Conservation (phyloP, 2,113 vertebrate species). For the Actinemys pallida region DNA sequence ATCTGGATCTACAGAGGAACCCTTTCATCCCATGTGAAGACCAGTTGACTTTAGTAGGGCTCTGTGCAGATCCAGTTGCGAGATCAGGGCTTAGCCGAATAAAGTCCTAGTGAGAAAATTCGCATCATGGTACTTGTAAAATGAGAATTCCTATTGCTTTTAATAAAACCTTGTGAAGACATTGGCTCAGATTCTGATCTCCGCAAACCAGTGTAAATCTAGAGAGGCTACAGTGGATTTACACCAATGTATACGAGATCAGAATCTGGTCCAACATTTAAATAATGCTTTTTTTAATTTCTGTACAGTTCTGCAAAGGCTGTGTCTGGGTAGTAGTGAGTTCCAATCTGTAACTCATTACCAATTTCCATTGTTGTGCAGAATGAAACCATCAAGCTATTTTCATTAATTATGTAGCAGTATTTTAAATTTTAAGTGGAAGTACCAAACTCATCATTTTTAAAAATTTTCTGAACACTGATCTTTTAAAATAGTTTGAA, state of each 20-base stretch:
- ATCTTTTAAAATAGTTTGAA: not conserved
- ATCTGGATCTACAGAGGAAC: not conserved
- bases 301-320: rapidly evolving
- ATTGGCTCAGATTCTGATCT: not conserved
- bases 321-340: not conserved
- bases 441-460: not conserved
- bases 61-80: not conserved
- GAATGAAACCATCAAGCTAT: not conserved
- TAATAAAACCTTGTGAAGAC: constrained; percentile 2
- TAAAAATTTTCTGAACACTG: not conserved
- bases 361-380: too few relatives aligned
- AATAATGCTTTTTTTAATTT: not conserved
- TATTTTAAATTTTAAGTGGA: not conserved
- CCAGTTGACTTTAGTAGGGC: not conserved
- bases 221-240: rapidly evolving
- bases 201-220: not conserved
- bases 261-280: not conserved
- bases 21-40: not conserved
- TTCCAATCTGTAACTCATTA: not conserved
- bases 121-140: not conserved
- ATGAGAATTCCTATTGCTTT: not conserved
- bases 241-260: not conserved
- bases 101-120: not conserved
- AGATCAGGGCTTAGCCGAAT: not conserved
- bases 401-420: not conserved